These are phyloP conservation scores for Tursiops truncatus DNA, from an alignment of 2,113 vertebrate genomes.

Conservation along the genomic window DNA sequence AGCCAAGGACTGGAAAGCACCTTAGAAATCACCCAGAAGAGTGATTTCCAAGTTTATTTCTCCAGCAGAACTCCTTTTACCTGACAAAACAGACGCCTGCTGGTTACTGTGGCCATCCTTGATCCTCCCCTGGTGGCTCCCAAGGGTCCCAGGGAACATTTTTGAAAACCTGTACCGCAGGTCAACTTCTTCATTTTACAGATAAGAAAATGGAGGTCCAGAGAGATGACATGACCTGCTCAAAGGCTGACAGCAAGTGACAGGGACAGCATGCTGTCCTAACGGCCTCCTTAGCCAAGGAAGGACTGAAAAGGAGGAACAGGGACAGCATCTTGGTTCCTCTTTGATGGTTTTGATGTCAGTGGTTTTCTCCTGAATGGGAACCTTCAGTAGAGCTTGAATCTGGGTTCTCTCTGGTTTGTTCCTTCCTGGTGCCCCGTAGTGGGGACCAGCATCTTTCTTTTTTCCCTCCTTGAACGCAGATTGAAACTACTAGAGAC, in stretches of 20 bases:
- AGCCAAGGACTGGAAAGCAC: background rate
- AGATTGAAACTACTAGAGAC: background rate
- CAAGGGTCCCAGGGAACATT: background rate
- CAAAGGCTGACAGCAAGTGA: background rate
- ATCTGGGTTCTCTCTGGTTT: background rate
- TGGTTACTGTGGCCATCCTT: accelerated
- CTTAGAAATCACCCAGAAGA: background rate
- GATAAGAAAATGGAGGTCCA: background rate
- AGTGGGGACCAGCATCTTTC: background rate
- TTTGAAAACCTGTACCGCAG: background rate
- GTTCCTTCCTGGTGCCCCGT: background rate
- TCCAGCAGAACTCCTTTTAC: background rate
- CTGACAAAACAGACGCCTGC: accelerated
- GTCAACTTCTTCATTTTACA: background rate
- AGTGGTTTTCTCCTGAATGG: background rate
- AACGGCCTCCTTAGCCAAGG: background rate
- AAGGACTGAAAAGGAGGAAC: background rate
- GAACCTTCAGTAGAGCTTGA: background rate
- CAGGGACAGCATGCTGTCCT: background rate
- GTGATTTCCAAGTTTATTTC: background rate
- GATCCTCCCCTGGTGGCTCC: background rate
- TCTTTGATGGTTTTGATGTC: accelerated
- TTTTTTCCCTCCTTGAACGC: background rate
- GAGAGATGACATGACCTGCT: background rate
- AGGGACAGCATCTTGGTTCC: accelerated